Conservation (phyloP, 2,113 vertebrate genomes). For the Hydropotes inermis region DNA sequence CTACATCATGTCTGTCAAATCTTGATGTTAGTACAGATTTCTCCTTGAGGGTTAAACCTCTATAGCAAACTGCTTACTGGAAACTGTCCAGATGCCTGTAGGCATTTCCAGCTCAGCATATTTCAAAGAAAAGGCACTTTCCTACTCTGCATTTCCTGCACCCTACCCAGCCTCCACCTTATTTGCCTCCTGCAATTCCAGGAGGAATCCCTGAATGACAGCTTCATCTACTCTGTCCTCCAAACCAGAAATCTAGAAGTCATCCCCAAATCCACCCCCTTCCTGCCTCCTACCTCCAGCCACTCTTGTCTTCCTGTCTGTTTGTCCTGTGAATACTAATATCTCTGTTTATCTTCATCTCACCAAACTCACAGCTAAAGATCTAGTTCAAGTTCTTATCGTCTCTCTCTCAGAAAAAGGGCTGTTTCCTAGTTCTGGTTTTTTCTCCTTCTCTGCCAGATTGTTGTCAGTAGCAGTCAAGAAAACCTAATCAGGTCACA, state of each 20-base stretch:
- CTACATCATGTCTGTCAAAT: not conserved
- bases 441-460: not conserved
- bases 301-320: not conserved
- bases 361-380: not conserved
- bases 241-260: not conserved
- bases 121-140: not conserved
- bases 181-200: not conserved
- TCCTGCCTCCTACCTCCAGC: not conserved
- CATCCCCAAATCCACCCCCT: not conserved
- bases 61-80: not conserved
- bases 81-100: not conserved
- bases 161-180: fast-evolving
- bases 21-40: not conserved
- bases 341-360: not conserved
- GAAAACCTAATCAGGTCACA: not conserved
- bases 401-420: not conserved
- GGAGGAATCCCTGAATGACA: not conserved
- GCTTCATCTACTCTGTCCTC: fast-evolving
- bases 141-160: not conserved
- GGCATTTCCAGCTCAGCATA: not conserved
- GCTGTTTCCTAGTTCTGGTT: not conserved
- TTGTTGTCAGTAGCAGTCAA: not conserved
- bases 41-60: not conserved
- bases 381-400: not conserved
- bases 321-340: not conserved